These are phyloP conservation scores for Pilophorus perplexus DNA, from an alignment of 2,888 invertebrate species.

Conservation along the genomic window DNA sequence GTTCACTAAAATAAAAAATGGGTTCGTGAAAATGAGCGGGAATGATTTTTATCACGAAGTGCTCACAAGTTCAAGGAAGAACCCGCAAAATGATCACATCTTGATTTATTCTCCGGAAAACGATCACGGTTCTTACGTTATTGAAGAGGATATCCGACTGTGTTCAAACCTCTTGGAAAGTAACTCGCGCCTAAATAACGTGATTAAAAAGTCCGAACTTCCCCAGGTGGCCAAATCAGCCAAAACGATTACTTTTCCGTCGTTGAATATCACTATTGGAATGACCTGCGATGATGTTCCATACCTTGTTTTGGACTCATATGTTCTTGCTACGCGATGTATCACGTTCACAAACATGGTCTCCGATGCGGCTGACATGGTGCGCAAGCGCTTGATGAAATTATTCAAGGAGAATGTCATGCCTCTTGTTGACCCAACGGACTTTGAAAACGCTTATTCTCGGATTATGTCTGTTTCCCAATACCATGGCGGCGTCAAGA, in stretches of 20 bases:
- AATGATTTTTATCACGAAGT: background rate
- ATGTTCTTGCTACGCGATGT: background rate
- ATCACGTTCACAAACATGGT: background rate
- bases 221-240: background rate
- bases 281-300: constrained; percentile 1
- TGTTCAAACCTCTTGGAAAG: background rate
- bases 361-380: background rate
- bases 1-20: constrained; percentile 10
- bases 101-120: background rate
- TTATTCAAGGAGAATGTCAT: constrained; percentile 13
- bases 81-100: background rate
- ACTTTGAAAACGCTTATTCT: constrained; percentile 5
- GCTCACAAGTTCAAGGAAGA: background rate
- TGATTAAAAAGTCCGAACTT: background rate
- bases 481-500: background rate
- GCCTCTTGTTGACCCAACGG: background rate
- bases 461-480: background rate
- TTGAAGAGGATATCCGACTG: background rate
- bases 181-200: background rate
- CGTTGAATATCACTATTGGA: background rate
- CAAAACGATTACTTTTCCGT: background rate
- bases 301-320: constrained; percentile 2
- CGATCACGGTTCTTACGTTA: background rate
- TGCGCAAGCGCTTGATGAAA: background rate
- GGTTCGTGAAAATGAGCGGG: background rate